These are phyloP conservation scores for Setipinna tenuifilis DNA, from an alignment of 2,797 vertebrate genomes.

Conservation along the genomic window DNA sequence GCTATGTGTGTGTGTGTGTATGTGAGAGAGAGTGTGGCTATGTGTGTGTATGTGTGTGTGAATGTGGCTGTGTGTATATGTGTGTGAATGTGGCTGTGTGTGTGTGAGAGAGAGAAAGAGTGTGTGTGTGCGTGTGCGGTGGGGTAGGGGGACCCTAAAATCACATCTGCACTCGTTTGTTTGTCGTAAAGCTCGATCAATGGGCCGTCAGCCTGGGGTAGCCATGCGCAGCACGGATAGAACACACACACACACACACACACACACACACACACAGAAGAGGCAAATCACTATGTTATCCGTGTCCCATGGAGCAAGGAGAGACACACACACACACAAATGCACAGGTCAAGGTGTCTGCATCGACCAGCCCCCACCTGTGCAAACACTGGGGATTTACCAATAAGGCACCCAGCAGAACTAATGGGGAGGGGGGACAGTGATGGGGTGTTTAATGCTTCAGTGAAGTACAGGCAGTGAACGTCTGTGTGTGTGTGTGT, in stretches of 20 bases:
- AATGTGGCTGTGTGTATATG: too few species aligned
- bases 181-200: not conserved
- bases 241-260: not conserved
- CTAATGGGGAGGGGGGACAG: not conserved
- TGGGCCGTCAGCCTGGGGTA: not conserved
- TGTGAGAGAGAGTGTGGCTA: too few species aligned
- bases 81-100: too few species aligned
- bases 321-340: slow-evolving; percentile 4
- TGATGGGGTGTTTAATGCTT: not conserved
- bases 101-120: too few species aligned
- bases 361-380: not conserved
- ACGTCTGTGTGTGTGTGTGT: not conserved
- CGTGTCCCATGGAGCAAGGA: not conserved
- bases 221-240: not conserved
- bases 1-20: too few species aligned
- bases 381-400: not conserved
- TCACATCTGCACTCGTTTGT: not conserved
- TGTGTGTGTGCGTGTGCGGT: too few species aligned
- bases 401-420: not conserved
- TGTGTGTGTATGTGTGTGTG: too few species aligned
- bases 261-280: not conserved
- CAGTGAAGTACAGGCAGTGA: not conserved
- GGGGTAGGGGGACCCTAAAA: not conserved
- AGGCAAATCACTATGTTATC: too few species aligned
- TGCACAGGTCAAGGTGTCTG: not conserved